Conservation (phyloP, 2,113 vertebrate species). For the Alaudala cheleensis region DNA sequence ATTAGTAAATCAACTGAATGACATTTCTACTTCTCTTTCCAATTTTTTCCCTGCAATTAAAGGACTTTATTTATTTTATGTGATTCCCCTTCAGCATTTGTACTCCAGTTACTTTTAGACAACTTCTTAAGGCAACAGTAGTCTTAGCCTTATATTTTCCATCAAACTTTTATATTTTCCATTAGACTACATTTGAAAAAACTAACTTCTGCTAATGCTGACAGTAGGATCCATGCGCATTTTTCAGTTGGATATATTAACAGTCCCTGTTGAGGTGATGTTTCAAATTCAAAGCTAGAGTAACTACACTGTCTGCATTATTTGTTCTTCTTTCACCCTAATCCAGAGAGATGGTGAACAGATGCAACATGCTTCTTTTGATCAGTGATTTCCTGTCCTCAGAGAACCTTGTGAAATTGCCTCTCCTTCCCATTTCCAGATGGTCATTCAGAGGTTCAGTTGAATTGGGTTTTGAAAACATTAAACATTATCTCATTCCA, state of each 20-base stretch:
- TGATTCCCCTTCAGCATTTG: neutral
- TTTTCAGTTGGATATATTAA: neutral
- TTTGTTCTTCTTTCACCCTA: neutral
- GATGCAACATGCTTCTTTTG: neutral
- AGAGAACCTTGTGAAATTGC: neutral
- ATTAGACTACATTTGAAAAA: neutral
- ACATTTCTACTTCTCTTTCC: neutral
- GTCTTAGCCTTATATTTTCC: neutral
- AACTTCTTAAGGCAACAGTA: neutral
- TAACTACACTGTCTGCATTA: neutral
- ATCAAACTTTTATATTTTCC: neutral
- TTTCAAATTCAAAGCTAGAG: neutral
- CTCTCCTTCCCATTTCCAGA: conserved; percentile 15
- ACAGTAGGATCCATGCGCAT: neutral
- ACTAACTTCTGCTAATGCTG: neutral
- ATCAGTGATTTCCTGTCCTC: conserved; percentile 9
- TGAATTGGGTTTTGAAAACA: conserved; percentile 14
- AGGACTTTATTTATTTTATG: neutral
- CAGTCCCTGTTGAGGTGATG: neutral
- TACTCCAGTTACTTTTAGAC: neutral
- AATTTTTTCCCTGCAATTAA: neutral
- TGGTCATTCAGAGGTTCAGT: neutral
- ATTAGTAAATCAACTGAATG: neutral
- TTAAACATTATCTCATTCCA: neutral
- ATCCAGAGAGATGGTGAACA: neutral